Base-by-base conservation (phyloP, 2,888 invertebrate genomes). In the Chloroclysta siterata region DNA sequence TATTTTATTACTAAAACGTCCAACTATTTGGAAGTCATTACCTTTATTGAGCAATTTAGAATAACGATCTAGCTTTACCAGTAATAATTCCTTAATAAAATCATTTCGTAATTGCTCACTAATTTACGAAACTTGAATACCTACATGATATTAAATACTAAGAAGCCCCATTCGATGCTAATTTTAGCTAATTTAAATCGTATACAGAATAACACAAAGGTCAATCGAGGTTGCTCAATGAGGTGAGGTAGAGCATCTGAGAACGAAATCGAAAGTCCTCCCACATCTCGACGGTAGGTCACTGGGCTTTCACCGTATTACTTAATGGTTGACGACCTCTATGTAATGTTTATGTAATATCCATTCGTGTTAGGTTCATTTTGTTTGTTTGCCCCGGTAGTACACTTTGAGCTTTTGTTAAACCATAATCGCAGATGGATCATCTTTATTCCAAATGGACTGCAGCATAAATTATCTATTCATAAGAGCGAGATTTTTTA, bases 181-280 rank as follows among this genome's bases (percentile, higher is more conserved):
- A 70, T 65, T 56, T 68, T 58, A 66, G 65, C 60, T 62, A 60
- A 66, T 68, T 66, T 56, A 51, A 65, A 63, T 68, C 56, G 55
- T 56, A 67, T 53, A 53, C 46, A 33, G 60, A 72, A 68, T 22
- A 36, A 51, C 72, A 76, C 79, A 87, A 85, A 86, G 87, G 87
- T 87, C 82, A 84, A 67, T 68, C 73, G 74, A 75, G 72, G 74
- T 83, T 83, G 75, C 83, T 72, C 74, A 81, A 83, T 44, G 60
- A 55, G 55, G 55, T 44, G 60, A 55, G 55, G 55, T 60, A 68
- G 78, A 75, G 76, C 82, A 78, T 78, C 77, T 73, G 65, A 71
- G 70, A 76, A 75, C 67, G 80, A 83, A 89, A 90, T 82, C 79
- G 88, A 91, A 88, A 90, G 89, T 88, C 71, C 82, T 74, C 82